phyloP scores from a whole-genome alignment of 2,797 vertebrate genomes.

The Valencia hispanica region DNA sequence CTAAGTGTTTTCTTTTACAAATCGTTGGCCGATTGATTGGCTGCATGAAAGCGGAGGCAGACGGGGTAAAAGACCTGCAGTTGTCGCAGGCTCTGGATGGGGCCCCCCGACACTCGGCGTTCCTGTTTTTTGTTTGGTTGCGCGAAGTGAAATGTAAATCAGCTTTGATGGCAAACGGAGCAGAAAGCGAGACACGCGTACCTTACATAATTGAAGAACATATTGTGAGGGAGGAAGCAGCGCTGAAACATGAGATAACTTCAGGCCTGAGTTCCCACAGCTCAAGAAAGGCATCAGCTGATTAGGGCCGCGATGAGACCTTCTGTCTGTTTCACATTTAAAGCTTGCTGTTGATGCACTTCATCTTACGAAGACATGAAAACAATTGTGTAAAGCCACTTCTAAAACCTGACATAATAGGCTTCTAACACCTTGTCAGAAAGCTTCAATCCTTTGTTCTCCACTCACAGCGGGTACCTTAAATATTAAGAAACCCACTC shows the following conservation, averaged over 20 bases:
- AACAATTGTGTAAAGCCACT: background rate
- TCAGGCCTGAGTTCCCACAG: constrained; percentile 52
- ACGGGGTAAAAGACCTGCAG: constrained; percentile 28
- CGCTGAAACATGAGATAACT: constrained; percentile 69
- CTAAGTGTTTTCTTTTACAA: constrained; percentile 3
- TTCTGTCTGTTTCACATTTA: background rate
- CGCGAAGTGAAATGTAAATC: constrained; percentile 58
- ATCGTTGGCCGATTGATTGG: constrained; percentile 32
- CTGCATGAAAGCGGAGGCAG: constrained; percentile 23
- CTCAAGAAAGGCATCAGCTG: constrained; percentile 61
- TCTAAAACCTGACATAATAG: background rate
- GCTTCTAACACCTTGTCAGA: background rate
- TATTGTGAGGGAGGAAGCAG: constrained; percentile 65
- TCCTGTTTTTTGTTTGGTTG: constrained; percentile 60
- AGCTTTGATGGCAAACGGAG: constrained; percentile 60
- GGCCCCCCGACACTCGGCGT: constrained; percentile 28
- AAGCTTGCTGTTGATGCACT: constrained; percentile 4
- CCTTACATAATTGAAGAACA: constrained; percentile 74
- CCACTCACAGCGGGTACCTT: background rate
- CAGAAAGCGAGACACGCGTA: constrained; percentile 47
- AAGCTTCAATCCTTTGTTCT: background rate
- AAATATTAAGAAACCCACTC: background rate
- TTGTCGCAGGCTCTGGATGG: constrained; percentile 14
- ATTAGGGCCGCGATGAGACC: constrained; percentile 16
- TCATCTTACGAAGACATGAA: background rate